Percentiles rank a stretch among this genome's conserved stretches.
These are phyloP conservation scores for Hypolimnas misippus DNA, from an alignment of 2,888 invertebrate genomes.

Conservation along the genomic window DNA sequence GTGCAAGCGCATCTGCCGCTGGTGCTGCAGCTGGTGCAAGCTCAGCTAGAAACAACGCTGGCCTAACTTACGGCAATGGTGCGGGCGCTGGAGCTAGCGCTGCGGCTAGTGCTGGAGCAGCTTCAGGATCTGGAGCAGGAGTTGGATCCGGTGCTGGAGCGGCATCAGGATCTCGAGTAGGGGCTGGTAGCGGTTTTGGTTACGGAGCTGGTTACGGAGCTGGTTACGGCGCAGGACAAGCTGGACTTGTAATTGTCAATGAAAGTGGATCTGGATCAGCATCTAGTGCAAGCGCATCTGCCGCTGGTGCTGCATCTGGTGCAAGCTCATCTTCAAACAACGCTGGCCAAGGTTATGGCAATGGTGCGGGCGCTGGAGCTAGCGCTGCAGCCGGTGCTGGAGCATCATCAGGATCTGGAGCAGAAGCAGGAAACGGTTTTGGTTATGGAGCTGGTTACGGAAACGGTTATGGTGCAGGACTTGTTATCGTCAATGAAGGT, in stretches of 20 bases:
- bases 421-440: not conserved
- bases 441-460: not conserved
- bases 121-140: no score
- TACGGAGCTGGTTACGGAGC: not conserved
- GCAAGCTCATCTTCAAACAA: slow-evolving; percentile 2
- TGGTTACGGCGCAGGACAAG: slow-evolving; percentile 2
- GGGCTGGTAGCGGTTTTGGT: no score
- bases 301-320: slow-evolving; percentile 20
- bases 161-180: no score
- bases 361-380: slow-evolving; percentile 13
- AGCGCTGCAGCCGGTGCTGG: not conserved
- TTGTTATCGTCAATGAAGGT: slow-evolving; percentile 9
- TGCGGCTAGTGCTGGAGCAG: no score
- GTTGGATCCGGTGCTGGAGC: no score
- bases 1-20: not conserved
- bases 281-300: slow-evolving; percentile 17
- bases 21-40: not conserved
- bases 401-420: not conserved
- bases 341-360: not conserved
- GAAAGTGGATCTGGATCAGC: slow-evolving; percentile 13
- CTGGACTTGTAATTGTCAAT: not conserved
- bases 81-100: no score
- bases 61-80: no score
- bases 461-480: not conserved
- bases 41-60: not conserved